Base-by-base conservation (phyloP, 2,797 vertebrate species). In the Hirundo rustica region DNA sequence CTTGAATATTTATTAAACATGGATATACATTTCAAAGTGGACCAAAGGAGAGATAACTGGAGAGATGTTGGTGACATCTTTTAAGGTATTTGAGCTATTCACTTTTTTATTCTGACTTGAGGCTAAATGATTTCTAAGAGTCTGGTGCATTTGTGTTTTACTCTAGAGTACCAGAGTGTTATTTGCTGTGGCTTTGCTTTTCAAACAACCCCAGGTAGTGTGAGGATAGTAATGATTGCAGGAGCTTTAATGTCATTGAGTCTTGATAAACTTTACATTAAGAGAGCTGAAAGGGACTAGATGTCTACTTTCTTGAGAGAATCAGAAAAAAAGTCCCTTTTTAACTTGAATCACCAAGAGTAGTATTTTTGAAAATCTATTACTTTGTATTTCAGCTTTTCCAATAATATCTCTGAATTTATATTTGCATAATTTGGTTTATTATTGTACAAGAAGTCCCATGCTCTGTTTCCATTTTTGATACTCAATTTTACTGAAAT, bases 401-500 rank as follows among this genome's bases (percentile, higher is more conserved):
- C 44, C 64, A 60, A 6, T 76, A 85, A 75, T 81, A 67, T 42
- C 8, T 58, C 57, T 82, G 73, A 65, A 91, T 85, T 64, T 75
- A 47, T 34, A 81, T 87, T 84, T 82, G 16, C 60, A 55, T 91
- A 15, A 48, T 85, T 68, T 87, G 36, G 3, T 68, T 92, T 92
- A 48, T 90, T 89, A 66, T 78, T 84, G 47, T 76, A 62, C 88
- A 82, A 88, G 47, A 65, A 58, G 40, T 89, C 36, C 12, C 29
- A 10, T 47, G 58, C 16, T 92, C 42, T 23, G n/a, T 87, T 93
- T 94, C 74, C 51, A 70, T 78, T 93, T 94, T 34, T 72, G 66
- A 73, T 73, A 38, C n/a, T 81, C 38, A 38, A 4, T 93, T 95
- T 87, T 88, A 76, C 55, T 70, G 81, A 91, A 93, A 73, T 55